Percentiles rank a stretch among this genome's conserved stretches.
These are phyloP conservation scores for Montifringilla adamsi DNA, from an alignment of 2,113 vertebrate species.

Conservation along the genomic window DNA sequence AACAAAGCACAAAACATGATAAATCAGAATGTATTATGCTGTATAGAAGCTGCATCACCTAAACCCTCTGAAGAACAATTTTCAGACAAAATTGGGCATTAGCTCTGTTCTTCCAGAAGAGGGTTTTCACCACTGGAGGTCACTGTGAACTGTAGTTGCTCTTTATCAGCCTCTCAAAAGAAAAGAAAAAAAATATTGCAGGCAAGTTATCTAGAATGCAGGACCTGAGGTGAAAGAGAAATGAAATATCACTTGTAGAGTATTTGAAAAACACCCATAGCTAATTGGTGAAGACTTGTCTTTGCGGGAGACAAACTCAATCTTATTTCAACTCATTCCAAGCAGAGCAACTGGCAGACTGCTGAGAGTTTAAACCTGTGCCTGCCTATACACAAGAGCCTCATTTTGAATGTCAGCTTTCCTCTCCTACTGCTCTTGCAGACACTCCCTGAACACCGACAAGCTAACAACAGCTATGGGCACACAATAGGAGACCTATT, in stretches of 20 bases:
- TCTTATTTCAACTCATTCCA: not conserved
- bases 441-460: not conserved
- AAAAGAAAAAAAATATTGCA: not conserved
- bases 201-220: not conserved
- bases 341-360: not conserved
- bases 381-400: not conserved
- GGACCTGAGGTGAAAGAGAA: not conserved
- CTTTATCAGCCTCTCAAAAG: not conserved
- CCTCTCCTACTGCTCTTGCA: not conserved
- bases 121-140: constrained; percentile 57
- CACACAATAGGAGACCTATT: not conserved
- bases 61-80: not conserved
- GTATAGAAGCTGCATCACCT: not conserved
- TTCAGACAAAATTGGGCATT: not conserved
- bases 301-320: not conserved
- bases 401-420: not conserved
- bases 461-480: not conserved
- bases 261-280: not conserved
- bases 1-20: not conserved
- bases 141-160: constrained; percentile 47
- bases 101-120: not conserved
- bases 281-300: not conserved
- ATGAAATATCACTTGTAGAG: not conserved
- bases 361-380: not conserved
- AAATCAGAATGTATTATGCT: not conserved